These are phyloP conservation scores for Butorides virescens DNA, from an alignment of 2,113 vertebrate genomes.

Conservation along the genomic window DNA sequence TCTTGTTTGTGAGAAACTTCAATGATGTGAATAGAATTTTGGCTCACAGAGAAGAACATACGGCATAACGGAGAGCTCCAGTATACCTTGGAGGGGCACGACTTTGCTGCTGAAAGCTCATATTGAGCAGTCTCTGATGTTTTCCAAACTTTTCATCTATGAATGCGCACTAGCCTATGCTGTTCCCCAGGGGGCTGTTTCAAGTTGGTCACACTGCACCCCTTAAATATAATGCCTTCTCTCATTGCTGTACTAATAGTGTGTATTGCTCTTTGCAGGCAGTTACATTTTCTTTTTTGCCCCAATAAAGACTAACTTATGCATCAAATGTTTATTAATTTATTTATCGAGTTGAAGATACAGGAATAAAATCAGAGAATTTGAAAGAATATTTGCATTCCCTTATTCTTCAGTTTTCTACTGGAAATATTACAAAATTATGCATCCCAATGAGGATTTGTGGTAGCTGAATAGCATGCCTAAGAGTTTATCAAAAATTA, in stretches of 20 bases:
- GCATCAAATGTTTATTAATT: not conserved
- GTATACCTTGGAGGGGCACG: not conserved
- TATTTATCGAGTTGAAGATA: not conserved
- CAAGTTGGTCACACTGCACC: not conserved
- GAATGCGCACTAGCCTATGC: not conserved
- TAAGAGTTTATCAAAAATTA: not conserved
- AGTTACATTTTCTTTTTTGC: not conserved
- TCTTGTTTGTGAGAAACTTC: not conserved
- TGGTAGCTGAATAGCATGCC: not conserved
- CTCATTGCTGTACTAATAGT: not conserved
- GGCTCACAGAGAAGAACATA: not conserved
- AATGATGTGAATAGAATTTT: not conserved
- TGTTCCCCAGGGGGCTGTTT: not conserved
- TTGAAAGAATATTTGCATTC: not conserved
- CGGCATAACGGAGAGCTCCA: rapidly evolving
- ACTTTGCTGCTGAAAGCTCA: not conserved
- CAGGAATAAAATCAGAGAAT: not conserved
- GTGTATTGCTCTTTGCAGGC: not conserved
- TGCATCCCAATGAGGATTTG: not conserved
- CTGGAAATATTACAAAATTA: not conserved
- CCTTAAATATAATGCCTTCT: not conserved
- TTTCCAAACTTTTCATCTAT: not conserved
- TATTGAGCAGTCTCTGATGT: not conserved
- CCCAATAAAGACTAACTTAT: not conserved
- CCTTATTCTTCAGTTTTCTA: not conserved